Base-by-base conservation (phyloP, 2,113 vertebrate genomes). In the Eidolon helvum region DNA sequence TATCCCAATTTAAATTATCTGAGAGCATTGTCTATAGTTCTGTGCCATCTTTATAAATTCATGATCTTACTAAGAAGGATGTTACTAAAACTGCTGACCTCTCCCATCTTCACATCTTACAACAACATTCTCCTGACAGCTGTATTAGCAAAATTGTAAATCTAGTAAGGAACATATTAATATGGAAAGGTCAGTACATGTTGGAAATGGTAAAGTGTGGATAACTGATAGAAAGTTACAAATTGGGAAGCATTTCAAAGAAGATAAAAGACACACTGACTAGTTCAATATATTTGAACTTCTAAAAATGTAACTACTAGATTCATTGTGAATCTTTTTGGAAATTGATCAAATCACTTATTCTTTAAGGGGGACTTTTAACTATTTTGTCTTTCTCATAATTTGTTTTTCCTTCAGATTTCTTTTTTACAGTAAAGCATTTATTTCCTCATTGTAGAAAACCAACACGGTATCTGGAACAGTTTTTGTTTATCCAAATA, bases 131-230 rank as follows among this genome's bases (percentile, higher is more conserved):
- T 69, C 61, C 77, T 91, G 90, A 97, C 75, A 96, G 92, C 74
- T 85, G 75, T 89, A 95, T 95, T 96, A 97, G 90, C 80, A 97
- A 80, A 97, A 96, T 0, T 96, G 90, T 93, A 96, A 97, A 95
- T 90, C 53, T 80, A 74, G 74, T 65, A 57, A 90, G 57, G 87
- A 94, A 88, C 48, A 28, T 87, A 91, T 90, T 95, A 95, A 96
- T 94, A 87, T 55, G 77, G 45, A 98, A 95, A 96, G 84, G 80
- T 96, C 92, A 94, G 48, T 45, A 45, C 82, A 92, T 82, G 68
- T 93, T 63, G 86, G 57, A 95, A 91, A 95, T 18, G 26, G 61
- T 83, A 88, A 90, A 50, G 38, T 82, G 33, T 71, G 24, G 69
- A 71, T 65, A 92, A 74, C 68, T 95, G 78, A 91, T 87, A 74